Evolutionary conservation across 23 tunicate species (phyloP).

Genomic region (Halocynthia aurantium): DNA sequence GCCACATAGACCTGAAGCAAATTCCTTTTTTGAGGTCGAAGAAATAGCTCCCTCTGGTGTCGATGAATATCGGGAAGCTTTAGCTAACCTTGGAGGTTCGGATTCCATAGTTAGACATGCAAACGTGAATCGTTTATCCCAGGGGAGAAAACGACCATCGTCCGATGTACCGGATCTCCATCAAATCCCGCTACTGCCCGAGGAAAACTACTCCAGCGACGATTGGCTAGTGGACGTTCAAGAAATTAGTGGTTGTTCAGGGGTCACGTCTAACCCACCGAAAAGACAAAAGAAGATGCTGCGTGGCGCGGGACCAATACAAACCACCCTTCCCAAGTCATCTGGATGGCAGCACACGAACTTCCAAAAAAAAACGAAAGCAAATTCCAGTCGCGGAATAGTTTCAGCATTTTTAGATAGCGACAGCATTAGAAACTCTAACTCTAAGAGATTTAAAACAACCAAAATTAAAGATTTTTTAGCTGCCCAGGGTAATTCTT

Average conservation of each 20-base stretch:
- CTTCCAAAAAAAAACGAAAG: conserved; percentile 4
- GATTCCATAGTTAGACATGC: background rate
- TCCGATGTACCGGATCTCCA: background rate
- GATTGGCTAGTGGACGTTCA: conserved; percentile 60
- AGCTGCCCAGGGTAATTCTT: conserved; percentile 1
- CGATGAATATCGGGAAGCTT: conserved; percentile 9
- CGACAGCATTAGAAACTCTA: background rate
- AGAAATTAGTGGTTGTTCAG: background rate
- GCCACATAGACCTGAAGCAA: background rate
- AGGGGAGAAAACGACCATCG: conserved; percentile 5
- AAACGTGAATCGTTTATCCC: background rate
- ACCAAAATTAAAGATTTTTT: conserved; percentile 16
- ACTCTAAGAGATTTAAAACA: conserved; percentile 3
- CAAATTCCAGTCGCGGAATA: background rate
- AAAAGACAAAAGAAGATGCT: conserved; percentile 34
- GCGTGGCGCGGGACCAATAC: conserved; percentile 1
- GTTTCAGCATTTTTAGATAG: conserved; percentile 3
- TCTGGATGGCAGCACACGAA: conserved; percentile 7
- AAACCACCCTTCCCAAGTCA: background rate
- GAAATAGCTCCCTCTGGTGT: background rate
- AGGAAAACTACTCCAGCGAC: conserved; percentile 29
- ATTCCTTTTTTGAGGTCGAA: background rate
- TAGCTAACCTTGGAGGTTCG: conserved; percentile 20
- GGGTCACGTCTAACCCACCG: background rate
- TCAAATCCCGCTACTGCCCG: background rate